A percentile compares a stretch with the other conserved stretches of the same genome.
Conservation (phyloP, 2,888 invertebrate genomes). For the Drosophila hamatofila region DNA sequence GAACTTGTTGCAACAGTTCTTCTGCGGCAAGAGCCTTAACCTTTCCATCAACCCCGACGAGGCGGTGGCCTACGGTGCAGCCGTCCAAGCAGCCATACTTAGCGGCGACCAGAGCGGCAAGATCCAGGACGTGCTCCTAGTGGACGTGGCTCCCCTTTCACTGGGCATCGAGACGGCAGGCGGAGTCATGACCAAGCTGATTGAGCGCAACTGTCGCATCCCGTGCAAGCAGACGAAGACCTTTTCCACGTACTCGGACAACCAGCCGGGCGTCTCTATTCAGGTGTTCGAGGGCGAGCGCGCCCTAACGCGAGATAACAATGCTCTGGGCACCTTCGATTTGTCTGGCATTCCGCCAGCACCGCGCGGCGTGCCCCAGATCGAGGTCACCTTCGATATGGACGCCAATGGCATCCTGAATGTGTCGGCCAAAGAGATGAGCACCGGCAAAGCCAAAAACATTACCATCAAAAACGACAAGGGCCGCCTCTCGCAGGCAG, state of each 20-base stretch:
- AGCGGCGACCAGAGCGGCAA: constrained; percentile 39
- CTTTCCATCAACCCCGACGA: constrained; percentile 44
- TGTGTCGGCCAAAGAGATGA: constrained; percentile 91
- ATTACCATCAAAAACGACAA: constrained; percentile 94
- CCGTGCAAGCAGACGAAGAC: constrained; percentile 42
- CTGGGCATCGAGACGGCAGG: constrained; percentile 41
- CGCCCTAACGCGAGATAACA: constrained; percentile 36
- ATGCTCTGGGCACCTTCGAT: constrained; percentile 37
- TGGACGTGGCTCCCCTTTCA: constrained; percentile 36
- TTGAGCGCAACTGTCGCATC: constrained; percentile 38
- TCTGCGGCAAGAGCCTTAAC: constrained; percentile 35
- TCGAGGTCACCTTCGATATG: constrained; percentile 91
- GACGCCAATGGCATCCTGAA: constrained; percentile 98
- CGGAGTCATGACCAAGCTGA: constrained; percentile 40
- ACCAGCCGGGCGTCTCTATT: constrained; percentile 40
- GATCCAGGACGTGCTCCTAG: constrained; percentile 42
- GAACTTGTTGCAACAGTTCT: constrained; percentile 39
- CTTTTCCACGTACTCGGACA: constrained; percentile 40
- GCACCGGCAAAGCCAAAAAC: constrained; percentile 89
- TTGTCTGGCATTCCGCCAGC: constrained; percentile 90
- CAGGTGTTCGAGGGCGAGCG: constrained; percentile 42
- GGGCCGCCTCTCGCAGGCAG: constrained; percentile 91
- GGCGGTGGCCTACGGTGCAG: constrained; percentile 40
- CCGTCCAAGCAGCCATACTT: constrained; percentile 41
- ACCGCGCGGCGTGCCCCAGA: constrained; percentile 94